phyloP scores from a whole-genome alignment of 2,888 invertebrate genomes.

The Agrotis segetum region DNA sequence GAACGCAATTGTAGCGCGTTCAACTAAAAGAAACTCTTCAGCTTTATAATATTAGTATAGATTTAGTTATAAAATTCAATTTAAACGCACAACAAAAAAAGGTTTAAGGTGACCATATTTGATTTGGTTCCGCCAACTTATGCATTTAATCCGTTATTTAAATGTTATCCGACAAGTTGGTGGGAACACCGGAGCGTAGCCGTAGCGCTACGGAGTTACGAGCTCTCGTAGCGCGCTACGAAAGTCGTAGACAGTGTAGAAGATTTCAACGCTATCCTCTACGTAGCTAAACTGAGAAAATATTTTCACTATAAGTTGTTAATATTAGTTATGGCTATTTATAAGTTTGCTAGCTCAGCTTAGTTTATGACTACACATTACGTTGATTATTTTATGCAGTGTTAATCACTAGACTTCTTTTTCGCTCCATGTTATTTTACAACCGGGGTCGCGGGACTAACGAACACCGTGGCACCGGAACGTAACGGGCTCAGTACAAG shows the following conservation, averaged over 20 bases:
- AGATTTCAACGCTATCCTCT: slow-evolving; percentile 67
- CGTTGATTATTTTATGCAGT: not conserved
- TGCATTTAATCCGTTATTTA: slow-evolving; percentile 44
- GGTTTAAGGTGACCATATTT: not conserved
- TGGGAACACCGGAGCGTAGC: slow-evolving; percentile 45
- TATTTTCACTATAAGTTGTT: slow-evolving; percentile 12
- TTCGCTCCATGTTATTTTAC: not conserved
- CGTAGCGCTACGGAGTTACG: slow-evolving; percentile 66
- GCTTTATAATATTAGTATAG: too few relatives aligned
- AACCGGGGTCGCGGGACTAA: too few relatives aligned
- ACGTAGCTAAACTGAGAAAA: slow-evolving; percentile 16
- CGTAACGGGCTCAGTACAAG: too few relatives aligned
- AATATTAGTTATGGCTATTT: slow-evolving; percentile 7
- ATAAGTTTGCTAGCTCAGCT: slow-evolving; percentile 13
- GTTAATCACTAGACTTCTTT: not conserved
- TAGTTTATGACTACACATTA: not conserved
- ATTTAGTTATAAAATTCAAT: too few relatives aligned
- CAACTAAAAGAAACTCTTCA: too few relatives aligned
- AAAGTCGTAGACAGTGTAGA: slow-evolving; percentile 36
- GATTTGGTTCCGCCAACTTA: slow-evolving; percentile 22
- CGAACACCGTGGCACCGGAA: too few relatives aligned
- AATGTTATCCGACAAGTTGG: slow-evolving; percentile 32
- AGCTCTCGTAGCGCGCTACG: slow-evolving; percentile 60
- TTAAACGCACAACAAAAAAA: not conserved
- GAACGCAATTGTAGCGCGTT: too few relatives aligned